phyloP scores from a whole-genome alignment of 2,113 vertebrate genomes.

The Microtus ochrogaster region DNA sequence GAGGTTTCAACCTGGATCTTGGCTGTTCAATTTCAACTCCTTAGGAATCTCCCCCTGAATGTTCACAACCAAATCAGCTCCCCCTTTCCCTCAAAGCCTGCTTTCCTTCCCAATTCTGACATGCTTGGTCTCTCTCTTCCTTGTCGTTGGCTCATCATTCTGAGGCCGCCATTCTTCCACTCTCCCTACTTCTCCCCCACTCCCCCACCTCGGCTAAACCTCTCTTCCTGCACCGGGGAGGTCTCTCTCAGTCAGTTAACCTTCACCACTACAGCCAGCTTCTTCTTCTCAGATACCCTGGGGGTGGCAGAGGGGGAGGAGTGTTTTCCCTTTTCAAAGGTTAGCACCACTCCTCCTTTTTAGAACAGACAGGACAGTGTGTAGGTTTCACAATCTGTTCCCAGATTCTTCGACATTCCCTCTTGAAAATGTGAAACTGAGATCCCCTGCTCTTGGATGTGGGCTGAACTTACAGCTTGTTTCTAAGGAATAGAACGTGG shows the following conservation, averaged over 20 bases:
- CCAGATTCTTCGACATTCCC: constrained; percentile 11
- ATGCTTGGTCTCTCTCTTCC: not conserved
- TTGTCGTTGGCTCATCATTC: not conserved
- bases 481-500: not conserved
- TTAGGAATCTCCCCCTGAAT: not conserved
- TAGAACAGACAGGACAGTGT: not conserved
- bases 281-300: not conserved
- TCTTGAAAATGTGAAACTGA: not conserved
- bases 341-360: not conserved
- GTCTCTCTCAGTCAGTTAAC: not conserved
- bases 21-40: not conserved
- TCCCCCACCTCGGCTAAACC: too few relatives aligned
- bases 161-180: not conserved
- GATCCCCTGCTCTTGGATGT: not conserved
- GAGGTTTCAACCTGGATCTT: not conserved
- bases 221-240: not conserved
- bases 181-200: not conserved
- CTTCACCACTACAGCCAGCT: not conserved
- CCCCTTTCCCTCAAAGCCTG: not conserved
- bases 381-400: constrained; percentile 33
- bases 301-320: not conserved
- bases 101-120: not conserved
- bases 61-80: not conserved
- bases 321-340: constrained; percentile 6
- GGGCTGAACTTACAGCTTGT: not conserved